These are phyloP conservation scores for Leptinotarsa texana DNA, from an alignment of 1,140 invertebrate species.

Conservation along the genomic window DNA sequence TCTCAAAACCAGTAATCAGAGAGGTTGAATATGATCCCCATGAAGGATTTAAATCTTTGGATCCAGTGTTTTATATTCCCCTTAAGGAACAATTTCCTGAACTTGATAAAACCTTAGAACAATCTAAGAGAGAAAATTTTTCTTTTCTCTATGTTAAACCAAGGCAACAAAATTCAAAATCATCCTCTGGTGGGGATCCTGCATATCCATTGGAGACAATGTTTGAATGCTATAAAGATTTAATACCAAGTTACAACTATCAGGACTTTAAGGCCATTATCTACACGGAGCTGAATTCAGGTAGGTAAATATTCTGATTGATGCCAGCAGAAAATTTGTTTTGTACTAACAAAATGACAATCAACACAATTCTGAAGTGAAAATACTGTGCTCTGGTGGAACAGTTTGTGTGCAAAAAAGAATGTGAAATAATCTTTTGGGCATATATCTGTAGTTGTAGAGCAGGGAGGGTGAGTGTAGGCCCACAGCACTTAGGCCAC, in stretches of 20 bases:
- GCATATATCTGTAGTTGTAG: too few relatives aligned
- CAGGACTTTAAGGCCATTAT: slow-evolving; percentile 41
- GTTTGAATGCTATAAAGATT: slow-evolving; percentile 38
- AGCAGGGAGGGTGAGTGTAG: too few relatives aligned
- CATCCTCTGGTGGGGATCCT: slow-evolving; percentile 10
- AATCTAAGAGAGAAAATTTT: slow-evolving; percentile 29
- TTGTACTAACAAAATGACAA: too few relatives aligned
- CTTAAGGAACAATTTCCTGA: slow-evolving; percentile 39
- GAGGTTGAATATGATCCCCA: slow-evolving; percentile 21
- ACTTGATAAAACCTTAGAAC: slow-evolving; percentile 34
- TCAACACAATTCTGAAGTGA: too few relatives aligned
- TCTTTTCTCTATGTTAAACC: slow-evolving; percentile 36
- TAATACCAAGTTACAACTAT: slow-evolving; percentile 38
- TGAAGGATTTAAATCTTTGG: slow-evolving; percentile 23
- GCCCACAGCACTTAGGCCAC: too few relatives aligned
- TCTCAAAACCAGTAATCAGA: background rate
- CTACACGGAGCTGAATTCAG: slow-evolving; percentile 54
- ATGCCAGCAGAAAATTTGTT: too few relatives aligned
- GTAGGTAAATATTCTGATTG: slow-evolving; percentile 31
- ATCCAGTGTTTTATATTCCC: slow-evolving; percentile 43
- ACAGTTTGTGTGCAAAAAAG: too few relatives aligned
- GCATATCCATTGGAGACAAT: slow-evolving; percentile 36
- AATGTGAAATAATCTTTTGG: too few relatives aligned
- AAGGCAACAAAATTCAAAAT: slow-evolving; percentile 7
- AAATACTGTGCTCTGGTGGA: too few relatives aligned